Percentiles rank a stretch among this genome's conserved stretches.
Evolutionary conservation across 1,140 invertebrate species (phyloP).

Genomic region (Tigriopus japonicus): DNA sequence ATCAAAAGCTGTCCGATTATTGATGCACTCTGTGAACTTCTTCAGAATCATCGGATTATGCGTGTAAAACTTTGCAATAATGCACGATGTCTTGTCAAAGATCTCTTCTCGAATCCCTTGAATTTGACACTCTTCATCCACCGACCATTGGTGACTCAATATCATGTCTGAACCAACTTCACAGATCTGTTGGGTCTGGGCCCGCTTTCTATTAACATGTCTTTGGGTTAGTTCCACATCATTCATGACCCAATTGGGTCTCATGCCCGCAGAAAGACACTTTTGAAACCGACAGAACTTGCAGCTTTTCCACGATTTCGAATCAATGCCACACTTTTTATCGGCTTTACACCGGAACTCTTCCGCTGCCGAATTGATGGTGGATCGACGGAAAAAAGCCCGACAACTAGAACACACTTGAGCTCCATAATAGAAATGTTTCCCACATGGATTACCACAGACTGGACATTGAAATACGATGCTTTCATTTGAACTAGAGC

Average conservation of each 20-base stretch:
- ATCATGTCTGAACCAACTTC: no score
- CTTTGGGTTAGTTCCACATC: slow-evolving; percentile 22
- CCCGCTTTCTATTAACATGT: background rate
- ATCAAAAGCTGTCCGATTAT: no score
- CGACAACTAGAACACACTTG: slow-evolving; percentile 27
- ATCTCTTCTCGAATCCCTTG: no score
- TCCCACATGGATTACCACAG: slow-evolving; percentile 15
- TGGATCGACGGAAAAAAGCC: slow-evolving; percentile 26
- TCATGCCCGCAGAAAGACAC: slow-evolving; percentile 27
- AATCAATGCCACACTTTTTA: slow-evolving; percentile 19
- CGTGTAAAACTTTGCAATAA: no score
- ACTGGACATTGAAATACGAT: background rate
- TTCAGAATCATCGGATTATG: no score
- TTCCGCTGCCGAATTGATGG: background rate
- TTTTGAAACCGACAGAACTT: slow-evolving; percentile 27
- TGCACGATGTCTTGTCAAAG: no score
- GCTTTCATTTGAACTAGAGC: background rate
- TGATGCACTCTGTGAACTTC: no score
- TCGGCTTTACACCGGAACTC: slow-evolving; percentile 22
- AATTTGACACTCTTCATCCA: no score
- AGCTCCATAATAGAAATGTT: slow-evolving; percentile 28
- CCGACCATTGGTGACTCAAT: no score
- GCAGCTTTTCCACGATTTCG: slow-evolving; percentile 22
- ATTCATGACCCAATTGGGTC: slow-evolving; percentile 28
- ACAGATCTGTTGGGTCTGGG: no score